Evolutionary conservation across 1,140 invertebrate genomes (phyloP).

Genomic region (Colletes latitarsis): DNA sequence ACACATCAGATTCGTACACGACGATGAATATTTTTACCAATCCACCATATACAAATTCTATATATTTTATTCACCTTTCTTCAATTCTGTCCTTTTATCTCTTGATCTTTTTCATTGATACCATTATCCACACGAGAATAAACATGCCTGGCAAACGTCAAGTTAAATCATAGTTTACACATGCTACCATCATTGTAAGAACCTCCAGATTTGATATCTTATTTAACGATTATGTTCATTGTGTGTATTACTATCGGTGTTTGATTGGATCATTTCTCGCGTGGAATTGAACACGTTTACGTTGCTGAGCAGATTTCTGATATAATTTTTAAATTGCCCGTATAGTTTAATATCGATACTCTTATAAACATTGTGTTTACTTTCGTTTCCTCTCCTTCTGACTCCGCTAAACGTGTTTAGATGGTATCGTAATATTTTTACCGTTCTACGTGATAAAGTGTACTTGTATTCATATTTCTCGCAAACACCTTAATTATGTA

Average conservation of each 20-base stretch:
- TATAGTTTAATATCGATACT: background rate
- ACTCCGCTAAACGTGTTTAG: background rate
- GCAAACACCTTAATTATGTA: background rate
- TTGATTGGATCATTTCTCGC: background rate
- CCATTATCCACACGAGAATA: too few species aligned
- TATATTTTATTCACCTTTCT: background rate
- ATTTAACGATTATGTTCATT: background rate
- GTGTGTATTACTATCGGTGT: background rate
- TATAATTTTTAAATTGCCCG: background rate
- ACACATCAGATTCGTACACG: background rate
- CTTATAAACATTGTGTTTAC: slow-evolving; percentile 10
- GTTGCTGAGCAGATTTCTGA: background rate
- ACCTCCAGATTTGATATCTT: background rate
- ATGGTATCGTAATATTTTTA: background rate
- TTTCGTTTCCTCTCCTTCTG: slow-evolving; percentile 1
- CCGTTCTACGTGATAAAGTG: background rate
- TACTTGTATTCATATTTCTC: background rate
- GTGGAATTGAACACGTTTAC: background rate
- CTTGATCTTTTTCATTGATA: background rate
- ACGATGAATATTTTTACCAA: background rate
- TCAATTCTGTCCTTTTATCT: background rate
- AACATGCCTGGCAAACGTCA: background rate
- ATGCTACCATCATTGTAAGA: background rate
- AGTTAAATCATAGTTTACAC: background rate
- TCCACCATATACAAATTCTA: background rate